A percentile compares a stretch with the other conserved stretches of the same genome.
These are phyloP conservation scores for Labeo catla DNA, from an alignment of 2,113 vertebrate genomes.

Conservation along the genomic window DNA sequence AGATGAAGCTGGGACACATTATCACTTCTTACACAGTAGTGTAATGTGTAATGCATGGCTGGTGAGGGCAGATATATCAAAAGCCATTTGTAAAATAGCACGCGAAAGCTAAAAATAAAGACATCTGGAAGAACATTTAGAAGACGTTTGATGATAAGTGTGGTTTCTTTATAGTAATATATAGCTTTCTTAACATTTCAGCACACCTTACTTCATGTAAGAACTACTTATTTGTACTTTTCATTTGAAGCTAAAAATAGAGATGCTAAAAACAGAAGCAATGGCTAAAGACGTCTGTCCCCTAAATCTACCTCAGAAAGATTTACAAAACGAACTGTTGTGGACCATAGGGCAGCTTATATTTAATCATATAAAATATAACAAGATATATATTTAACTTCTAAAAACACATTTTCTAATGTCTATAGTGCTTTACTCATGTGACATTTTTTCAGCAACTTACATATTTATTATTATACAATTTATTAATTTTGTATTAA, in stretches of 20 bases:
- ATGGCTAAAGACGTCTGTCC: not conserved
- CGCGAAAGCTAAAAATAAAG: not conserved
- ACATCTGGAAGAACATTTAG: not conserved
- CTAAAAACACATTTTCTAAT: not conserved
- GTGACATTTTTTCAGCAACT: too few relatives aligned
- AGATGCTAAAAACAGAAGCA: not conserved
- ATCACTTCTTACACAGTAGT: not conserved
- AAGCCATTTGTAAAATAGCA: slow-evolving; percentile 4
- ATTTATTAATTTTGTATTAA: not conserved
- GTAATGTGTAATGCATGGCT: slow-evolving; percentile 19
- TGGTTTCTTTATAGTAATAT: not conserved
- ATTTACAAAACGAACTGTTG: not conserved
- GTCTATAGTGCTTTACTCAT: not conserved
- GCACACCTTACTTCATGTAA: not conserved
- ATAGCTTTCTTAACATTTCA: not conserved
- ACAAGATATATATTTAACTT: not conserved
- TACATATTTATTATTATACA: not conserved
- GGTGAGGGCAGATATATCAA: not conserved
- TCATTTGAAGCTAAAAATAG: slow-evolving; percentile 5
- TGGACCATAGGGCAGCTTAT: not conserved
- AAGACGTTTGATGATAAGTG: not conserved
- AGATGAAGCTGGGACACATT: not conserved
- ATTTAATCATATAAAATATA: not conserved
- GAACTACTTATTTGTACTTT: not conserved
- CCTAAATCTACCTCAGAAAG: not conserved